phyloP scores from a whole-genome alignment of 1,140 invertebrate genomes.

The Orchestia grillus region DNA sequence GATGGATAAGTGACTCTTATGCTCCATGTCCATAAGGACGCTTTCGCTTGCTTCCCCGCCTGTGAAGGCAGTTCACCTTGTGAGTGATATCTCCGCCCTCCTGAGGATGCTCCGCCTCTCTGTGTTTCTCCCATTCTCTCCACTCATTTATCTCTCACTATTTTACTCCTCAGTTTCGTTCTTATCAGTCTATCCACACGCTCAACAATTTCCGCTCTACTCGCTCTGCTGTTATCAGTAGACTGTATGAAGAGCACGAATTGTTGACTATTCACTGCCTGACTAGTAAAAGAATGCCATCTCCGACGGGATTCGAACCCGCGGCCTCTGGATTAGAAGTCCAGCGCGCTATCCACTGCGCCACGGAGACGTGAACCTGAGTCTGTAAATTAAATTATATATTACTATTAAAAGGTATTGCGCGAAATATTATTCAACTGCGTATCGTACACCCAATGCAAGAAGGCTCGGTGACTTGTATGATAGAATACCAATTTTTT shows the following conservation, averaged over 20 bases:
- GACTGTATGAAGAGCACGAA: neutral
- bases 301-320: constrained; percentile 61
- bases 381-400: neutral
- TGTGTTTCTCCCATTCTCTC: neutral
- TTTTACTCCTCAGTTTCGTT: no score
- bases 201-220: neutral
- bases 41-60: neutral
- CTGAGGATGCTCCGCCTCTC: constrained; percentile 19
- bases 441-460: neutral
- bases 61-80: neutral
- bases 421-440: neutral
- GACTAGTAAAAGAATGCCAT: constrained; percentile 4
- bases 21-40: neutral
- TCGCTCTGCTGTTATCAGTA: neutral
- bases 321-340: constrained; percentile 62
- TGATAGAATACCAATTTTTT: neutral
- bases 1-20: neutral
- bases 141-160: neutral
- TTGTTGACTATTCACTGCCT: neutral
- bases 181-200: neutral
- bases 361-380: constrained; percentile 44
- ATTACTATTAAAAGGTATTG: neutral
- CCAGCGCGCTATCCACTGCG: constrained; percentile 62
- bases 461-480: neutral
- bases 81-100: neutral